phyloP scores from a whole-genome alignment of 2,888 invertebrate genomes.

The Liodrosophila aerea region DNA sequence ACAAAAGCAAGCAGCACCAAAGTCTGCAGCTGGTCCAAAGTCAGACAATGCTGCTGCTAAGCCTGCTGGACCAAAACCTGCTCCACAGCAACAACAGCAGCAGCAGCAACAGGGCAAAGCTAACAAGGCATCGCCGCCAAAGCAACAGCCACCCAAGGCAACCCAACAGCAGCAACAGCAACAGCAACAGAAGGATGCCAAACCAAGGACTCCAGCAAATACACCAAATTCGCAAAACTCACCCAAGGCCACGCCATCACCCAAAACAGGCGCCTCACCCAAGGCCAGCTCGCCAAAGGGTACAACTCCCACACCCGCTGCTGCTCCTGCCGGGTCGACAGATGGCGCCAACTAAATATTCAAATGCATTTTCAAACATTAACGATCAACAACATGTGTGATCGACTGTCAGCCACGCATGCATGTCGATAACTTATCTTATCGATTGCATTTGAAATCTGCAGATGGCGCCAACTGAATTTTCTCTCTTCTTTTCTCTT shows the following conservation, averaged over 20 bases:
- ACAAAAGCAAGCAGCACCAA: constrained; percentile 38
- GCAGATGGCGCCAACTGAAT: constrained; percentile 38
- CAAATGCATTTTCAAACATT: constrained; percentile 48
- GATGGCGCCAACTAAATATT: constrained; percentile 46
- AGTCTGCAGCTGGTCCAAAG: constrained; percentile 38
- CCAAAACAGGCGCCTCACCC: constrained; percentile 74
- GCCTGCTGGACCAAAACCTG: constrained; percentile 28
- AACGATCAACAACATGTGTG: constrained; percentile 18
- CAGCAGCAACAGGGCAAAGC: constrained; percentile 48
- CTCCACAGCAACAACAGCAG: constrained; percentile 30
- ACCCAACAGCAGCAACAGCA: constrained; percentile 30
- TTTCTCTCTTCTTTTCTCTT: too few relatives aligned
- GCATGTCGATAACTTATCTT: constrained; percentile 16
- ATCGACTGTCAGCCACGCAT: constrained; percentile 17
- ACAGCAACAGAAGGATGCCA: constrained; percentile 31
- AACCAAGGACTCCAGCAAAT: constrained; percentile 66
- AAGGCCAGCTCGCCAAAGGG: constrained; percentile 58
- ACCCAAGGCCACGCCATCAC: constrained; percentile 83
- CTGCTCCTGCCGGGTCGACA: constrained; percentile 14
- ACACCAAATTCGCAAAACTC: constrained; percentile 42
- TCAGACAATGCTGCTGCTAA: too few relatives aligned
- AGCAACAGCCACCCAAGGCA: constrained; percentile 33
- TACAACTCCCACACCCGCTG: constrained; percentile 26
- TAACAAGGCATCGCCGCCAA: constrained; percentile 53
- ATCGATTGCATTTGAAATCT: background rate